Evolutionary conservation across 2,797 vertebrate genomes (phyloP), one percentile per base, ranked within the genome.

Genomic region (Sebastes matsubarae): DNA sequence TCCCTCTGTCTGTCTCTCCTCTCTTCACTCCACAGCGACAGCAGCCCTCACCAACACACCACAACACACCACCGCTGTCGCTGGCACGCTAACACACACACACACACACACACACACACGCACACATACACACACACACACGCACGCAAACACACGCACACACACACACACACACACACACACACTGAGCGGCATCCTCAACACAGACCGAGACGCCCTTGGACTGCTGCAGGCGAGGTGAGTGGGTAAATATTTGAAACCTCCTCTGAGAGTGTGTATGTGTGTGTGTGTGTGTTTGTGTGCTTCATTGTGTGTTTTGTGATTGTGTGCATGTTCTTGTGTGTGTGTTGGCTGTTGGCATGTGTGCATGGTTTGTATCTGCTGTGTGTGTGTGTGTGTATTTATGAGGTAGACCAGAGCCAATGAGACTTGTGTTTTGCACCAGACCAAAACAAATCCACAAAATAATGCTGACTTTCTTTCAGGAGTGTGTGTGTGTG

Each of bases 151-250:
- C 42, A 34, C 77, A 67, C 60, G 65, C 50, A 54, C 34, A 59
- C 59, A 46, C 65, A 78, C 71, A 79, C 75, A 82, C 74, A 81
- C 68, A 82, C 72, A 79, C 36, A 76, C 52, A 65, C 89, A 90
- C 84, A 93, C 88, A 58, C 82, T 86, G 88, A 94, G 91, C 74
- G 87, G 84, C 92, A 93, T 92, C 93, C 85, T 88, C 83, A 84
- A 66, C 80, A 64, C 81, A 83, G 85, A 87, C 77, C 9, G 63
- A 87, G 89, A 86, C 87, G 88, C 91, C 93, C 84, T 86, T 91
- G 90, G 91, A 94, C 94, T 94, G 93, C 94, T 91, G 92, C 88
- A 89, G 87, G 90, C 87, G 81, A 95, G 94, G 94, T 94, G 91
- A 95, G 93, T 92, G 87, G 69, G 81, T 87, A 76, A 91, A 88